Evolutionary conservation across 2,113 vertebrate species (phyloP).

Genomic region (Neolamprologus tretocephalus): DNA sequence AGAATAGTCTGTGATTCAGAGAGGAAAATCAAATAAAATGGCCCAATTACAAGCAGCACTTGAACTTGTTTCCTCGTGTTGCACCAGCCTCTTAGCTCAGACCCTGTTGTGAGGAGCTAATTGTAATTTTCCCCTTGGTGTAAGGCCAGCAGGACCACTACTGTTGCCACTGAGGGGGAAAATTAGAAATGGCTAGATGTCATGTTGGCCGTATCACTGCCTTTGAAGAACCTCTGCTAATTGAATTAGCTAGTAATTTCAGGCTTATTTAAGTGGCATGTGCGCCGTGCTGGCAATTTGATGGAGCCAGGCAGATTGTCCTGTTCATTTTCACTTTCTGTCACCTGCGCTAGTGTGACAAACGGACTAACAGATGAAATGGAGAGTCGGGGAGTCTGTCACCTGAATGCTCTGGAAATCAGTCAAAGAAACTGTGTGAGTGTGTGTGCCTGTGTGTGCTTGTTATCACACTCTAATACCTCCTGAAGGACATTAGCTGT

Average conservation of each 20-base stretch:
- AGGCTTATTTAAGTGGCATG: slow-evolving; percentile 40
- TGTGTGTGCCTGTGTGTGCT: neutral
- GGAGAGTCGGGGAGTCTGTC: neutral
- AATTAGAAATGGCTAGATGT: slow-evolving; percentile 51
- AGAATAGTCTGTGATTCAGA: neutral
- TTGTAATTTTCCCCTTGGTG: slow-evolving; percentile 32
- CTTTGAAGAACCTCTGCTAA: slow-evolving; percentile 51
- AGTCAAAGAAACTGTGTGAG: neutral
- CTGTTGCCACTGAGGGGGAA: slow-evolving; percentile 39
- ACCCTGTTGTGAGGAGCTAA: slow-evolving; percentile 25
- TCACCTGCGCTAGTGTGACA: neutral
- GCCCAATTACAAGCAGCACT: neutral
- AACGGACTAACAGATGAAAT: slow-evolving; percentile 2
- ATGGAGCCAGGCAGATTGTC: slow-evolving; percentile 20
- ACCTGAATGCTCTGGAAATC: slow-evolving; percentile 3
- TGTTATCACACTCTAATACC: slow-evolving; percentile 33
- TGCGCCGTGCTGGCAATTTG: neutral
- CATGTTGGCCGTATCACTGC: slow-evolving; percentile 24
- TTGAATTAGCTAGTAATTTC: slow-evolving; percentile 60
- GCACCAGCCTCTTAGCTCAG: slow-evolving; percentile 15
- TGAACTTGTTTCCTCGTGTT: slow-evolving; percentile 22
- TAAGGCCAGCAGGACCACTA: slow-evolving; percentile 13
- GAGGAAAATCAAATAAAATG: neutral
- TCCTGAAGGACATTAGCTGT: slow-evolving; percentile 53
- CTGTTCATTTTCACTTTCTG: neutral